Evolutionary conservation across 2,113 vertebrate genomes (phyloP).

Genomic region (Cinclus mexicanus): DNA sequence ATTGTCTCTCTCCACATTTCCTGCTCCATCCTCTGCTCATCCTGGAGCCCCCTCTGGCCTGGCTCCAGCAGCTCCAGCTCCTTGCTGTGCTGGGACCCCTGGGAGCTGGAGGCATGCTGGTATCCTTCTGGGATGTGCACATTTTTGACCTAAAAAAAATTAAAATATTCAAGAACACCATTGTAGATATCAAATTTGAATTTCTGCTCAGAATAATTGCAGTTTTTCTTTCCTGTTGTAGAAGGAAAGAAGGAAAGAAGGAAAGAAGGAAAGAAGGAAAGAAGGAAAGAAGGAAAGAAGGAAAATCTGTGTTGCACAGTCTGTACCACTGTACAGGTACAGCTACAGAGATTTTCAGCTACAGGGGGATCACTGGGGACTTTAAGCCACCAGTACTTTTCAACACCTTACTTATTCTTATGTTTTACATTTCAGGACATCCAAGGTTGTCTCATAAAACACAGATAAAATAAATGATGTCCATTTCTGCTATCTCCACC

Average conservation of each 20-base stretch:
- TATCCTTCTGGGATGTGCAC: neutral
- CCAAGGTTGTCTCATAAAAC: neutral
- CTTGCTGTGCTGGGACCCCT: neutral
- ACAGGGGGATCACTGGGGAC: neutral
- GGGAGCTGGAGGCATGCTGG: neutral
- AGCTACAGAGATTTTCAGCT: neutral
- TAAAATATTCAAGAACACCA: neutral
- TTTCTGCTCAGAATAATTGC: neutral
- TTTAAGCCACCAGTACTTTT: neutral
- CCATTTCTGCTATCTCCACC: neutral
- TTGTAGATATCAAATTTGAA: neutral
- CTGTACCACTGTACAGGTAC: neutral
- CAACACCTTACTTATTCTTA: fast-evolving
- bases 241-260: neutral
- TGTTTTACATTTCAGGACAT: neutral
- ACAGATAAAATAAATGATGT: neutral
- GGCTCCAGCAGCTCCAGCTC: neutral
- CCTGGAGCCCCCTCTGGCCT: neutral
- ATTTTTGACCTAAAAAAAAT: neutral
- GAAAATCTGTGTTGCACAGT: neutral
- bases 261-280: too few relatives aligned
- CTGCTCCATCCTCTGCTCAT: neutral
- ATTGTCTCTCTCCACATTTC: neutral
- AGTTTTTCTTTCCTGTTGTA: neutral
- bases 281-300: too few relatives aligned